Evolutionary conservation across 2,888 invertebrate genomes (phyloP), one percentile per base, ranked within the genome.

Genomic region (Pachymerium ferrugineum): DNA sequence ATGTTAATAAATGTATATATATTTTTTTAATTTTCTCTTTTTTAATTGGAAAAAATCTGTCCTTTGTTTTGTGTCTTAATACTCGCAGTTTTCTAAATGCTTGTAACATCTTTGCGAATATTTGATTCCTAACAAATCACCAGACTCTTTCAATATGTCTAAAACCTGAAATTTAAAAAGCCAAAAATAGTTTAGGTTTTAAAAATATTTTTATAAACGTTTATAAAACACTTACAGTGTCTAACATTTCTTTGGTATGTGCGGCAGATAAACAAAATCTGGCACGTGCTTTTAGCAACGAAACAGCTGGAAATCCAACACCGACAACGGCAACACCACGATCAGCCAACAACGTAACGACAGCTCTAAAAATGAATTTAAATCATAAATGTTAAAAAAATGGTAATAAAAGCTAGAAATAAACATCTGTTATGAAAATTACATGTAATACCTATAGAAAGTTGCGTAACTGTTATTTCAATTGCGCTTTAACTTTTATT

Each of bases 241-340:
- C 97, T 78, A 99, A 86, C 85, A 96, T 95, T 83, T 91, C 93
- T 84, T 94, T 94, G 73, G 94, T 91, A 84, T 98, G 98, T 25
- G 95, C 90, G 73, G 98, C 97, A 70, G 97, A 97, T 76, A 99
- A 85, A 81, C 99, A 99, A 84, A 98, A 94, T 79, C 97, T 86
- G 79, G 94, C 94, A 80, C 98, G 88, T 33, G 94, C 93, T 84
- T 92, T 91, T 86, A 92, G 90, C 77, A 99, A 88, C 67, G 97
- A 93, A 72, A 97, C 97, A 75, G 98, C 98, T 74, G 99, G 98
- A 84, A 96, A 98, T 77, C 97, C 97, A 74, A 98, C 98, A 75
- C 97, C 97, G 10, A 98, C 97, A n/a, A 91, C 89, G 73, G 97
- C 98, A 76, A 99, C 88, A 78, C 92, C 90, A 77, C 89, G 86